These are phyloP conservation scores for Andrena marginata DNA, from an alignment of 2,888 invertebrate genomes.

Conservation along the genomic window DNA sequence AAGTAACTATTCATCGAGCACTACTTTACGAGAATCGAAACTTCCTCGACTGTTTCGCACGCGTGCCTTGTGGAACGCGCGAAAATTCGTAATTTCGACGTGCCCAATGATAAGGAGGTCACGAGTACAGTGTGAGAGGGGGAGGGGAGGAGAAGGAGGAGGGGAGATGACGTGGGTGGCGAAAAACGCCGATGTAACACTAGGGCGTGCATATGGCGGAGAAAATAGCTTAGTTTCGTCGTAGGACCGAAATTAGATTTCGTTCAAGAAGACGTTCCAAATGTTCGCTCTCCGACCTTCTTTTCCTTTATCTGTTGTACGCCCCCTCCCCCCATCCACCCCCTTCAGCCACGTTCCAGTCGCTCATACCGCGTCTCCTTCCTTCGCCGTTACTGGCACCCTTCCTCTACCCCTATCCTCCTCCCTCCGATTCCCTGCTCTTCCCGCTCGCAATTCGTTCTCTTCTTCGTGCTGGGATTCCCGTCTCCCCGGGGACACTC, in stretches of 20 bases:
- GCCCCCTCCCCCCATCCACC: slow-evolving; percentile 21
- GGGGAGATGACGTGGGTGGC: neutral
- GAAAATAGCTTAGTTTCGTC: slow-evolving; percentile 79
- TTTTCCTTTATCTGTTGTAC: slow-evolving; percentile 64
- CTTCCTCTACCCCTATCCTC: slow-evolving; percentile 30
- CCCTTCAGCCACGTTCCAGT: slow-evolving; percentile 32
- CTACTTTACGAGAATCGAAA: slow-evolving; percentile 20
- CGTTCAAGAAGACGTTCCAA: slow-evolving; percentile 78
- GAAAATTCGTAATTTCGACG: neutral
- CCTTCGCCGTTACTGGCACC: slow-evolving; percentile 46
- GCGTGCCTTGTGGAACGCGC: neutral
- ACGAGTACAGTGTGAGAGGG: neutral
- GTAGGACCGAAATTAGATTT: slow-evolving; percentile 79
- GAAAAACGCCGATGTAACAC: slow-evolving; percentile 56
- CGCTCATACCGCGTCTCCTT: slow-evolving; percentile 34
- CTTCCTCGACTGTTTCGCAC: slow-evolving; percentile 30
- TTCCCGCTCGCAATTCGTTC: slow-evolving; percentile 49
- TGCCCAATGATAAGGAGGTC: slow-evolving; percentile 5
- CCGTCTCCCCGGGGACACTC: slow-evolving; percentile 74
- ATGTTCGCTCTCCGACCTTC: slow-evolving; percentile 74
- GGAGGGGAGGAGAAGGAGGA: neutral
- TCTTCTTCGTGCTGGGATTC: slow-evolving; percentile 73
- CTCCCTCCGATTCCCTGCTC: slow-evolving; percentile 20
- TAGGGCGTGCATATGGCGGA: slow-evolving; percentile 72
- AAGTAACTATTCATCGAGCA: neutral